phyloP scores from a whole-genome alignment of 2,797 vertebrate species.

The Muscicapa striata region DNA sequence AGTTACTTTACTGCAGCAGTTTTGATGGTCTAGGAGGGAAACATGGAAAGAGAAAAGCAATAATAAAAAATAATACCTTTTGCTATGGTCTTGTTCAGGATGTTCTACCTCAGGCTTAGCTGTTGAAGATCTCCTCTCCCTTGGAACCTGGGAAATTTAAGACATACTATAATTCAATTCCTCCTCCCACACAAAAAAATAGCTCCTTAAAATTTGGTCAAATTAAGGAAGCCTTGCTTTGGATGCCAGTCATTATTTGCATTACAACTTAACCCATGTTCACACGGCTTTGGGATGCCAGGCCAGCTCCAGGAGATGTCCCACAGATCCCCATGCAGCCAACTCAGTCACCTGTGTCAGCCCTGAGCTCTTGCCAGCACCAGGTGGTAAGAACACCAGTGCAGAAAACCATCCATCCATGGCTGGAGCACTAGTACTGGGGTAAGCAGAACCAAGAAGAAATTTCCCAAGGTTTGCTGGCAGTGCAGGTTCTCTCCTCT shows the following conservation, averaged over 20 bases:
- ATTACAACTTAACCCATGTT: background rate
- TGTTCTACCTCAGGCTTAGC: conserved; percentile 88
- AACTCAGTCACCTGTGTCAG: background rate
- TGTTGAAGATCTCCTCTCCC: conserved; percentile 89
- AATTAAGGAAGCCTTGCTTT: background rate
- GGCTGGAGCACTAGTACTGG: background rate
- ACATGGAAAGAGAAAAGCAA: background rate
- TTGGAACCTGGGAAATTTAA: conserved; percentile 85
- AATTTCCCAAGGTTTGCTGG: background rate
- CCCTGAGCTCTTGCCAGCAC: background rate
- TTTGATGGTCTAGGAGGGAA: background rate
- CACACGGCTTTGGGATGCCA: background rate
- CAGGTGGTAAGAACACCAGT: background rate
- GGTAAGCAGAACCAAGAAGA: background rate
- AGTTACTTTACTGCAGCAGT: background rate
- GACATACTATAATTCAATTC: background rate
- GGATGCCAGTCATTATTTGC: background rate
- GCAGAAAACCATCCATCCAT: background rate
- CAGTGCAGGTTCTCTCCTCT: background rate
- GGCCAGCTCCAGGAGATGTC: background rate
- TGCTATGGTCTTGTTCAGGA: conserved; percentile 93
- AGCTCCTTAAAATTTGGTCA: background rate
- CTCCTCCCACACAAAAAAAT: background rate
- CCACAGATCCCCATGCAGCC: rapidly evolving
- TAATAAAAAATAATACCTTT: conserved; percentile 83